Percentiles rank a stretch among this genome's conserved stretches.
Conservation (phyloP, 2,113 vertebrate genomes). For the Ophiodon elongatus region DNA sequence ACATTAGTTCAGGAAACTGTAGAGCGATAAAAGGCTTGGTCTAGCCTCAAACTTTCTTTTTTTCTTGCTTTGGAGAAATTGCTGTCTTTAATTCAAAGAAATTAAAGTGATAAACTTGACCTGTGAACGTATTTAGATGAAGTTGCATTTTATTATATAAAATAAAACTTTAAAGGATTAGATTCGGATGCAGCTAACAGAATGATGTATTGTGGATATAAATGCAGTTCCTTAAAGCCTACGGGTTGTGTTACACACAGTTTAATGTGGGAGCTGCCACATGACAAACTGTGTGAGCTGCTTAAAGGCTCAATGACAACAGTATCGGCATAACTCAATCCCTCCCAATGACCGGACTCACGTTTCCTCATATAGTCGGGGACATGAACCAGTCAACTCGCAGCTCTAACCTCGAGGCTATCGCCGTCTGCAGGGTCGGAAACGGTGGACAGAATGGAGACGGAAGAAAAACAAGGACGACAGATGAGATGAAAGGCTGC, state of each 20-base stretch:
- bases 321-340: neutral
- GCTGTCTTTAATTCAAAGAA: neutral
- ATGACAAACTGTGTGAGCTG: neutral
- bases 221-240: neutral
- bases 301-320: neutral
- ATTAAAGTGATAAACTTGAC: neutral
- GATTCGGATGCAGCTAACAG: neutral
- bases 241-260: neutral
- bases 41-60: neutral
- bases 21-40: constrained; percentile 3
- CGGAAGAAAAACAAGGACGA: constrained; percentile 17
- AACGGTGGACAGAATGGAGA: constrained; percentile 12
- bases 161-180: constrained; percentile 3
- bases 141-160: neutral
- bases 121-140: neutral
- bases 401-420: constrained; percentile 30
- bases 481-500: constrained; percentile 16
- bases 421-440: neutral
- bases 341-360: neutral
- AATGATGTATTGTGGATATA: neutral
- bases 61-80: neutral
- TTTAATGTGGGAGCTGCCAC: no score
- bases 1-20: constrained; percentile 9
- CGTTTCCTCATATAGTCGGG: neutral
- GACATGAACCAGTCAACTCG: constrained; percentile 3